These are phyloP conservation scores for Idris sp. DNA, from an alignment of 1,140 invertebrate genomes.

Conservation along the genomic window DNA sequence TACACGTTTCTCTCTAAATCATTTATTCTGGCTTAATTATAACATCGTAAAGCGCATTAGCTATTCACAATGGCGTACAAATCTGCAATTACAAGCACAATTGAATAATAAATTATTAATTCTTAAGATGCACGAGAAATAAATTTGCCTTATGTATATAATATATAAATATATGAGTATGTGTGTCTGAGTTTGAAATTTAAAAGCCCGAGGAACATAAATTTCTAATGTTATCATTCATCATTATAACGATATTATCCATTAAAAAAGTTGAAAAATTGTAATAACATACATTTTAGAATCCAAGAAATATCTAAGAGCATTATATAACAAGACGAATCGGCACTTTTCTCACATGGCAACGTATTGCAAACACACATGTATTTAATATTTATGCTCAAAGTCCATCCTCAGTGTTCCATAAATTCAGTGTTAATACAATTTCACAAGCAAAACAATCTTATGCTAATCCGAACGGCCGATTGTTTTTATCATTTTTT, in stretches of 20 bases:
- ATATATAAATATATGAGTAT: no score
- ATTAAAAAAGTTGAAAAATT: slow-evolving; percentile 11
- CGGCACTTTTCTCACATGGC: slow-evolving; percentile 34
- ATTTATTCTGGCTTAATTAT: slow-evolving; percentile 27
- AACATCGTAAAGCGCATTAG: slow-evolving; percentile 14
- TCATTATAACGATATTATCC: slow-evolving; percentile 36
- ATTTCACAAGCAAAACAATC: no score
- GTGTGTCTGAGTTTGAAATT: no score
- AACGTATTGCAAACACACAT: slow-evolving; percentile 19
- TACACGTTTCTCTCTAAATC: slow-evolving; percentile 17
- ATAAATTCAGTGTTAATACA: slow-evolving; percentile 47
- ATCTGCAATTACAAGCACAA: slow-evolving; percentile 31
- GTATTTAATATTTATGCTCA: slow-evolving; percentile 26
- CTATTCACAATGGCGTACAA: slow-evolving; percentile 12
- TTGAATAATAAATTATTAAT: slow-evolving; percentile 41
- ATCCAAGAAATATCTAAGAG: slow-evolving; percentile 25
- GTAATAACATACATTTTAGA: slow-evolving; percentile 45
- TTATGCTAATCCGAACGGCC: slow-evolving; percentile 30
- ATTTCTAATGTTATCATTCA: slow-evolving; percentile 34
- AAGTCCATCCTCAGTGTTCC: slow-evolving; percentile 39
- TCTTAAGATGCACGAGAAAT: slow-evolving; percentile 20
- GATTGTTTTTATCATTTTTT: slow-evolving; percentile 29
- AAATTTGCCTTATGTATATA: no score
- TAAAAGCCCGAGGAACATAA: slow-evolving; percentile 4
- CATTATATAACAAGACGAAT: slow-evolving; percentile 49